Conservation (phyloP, 2,113 vertebrate species). For the Dipodomys stephensi region DNA sequence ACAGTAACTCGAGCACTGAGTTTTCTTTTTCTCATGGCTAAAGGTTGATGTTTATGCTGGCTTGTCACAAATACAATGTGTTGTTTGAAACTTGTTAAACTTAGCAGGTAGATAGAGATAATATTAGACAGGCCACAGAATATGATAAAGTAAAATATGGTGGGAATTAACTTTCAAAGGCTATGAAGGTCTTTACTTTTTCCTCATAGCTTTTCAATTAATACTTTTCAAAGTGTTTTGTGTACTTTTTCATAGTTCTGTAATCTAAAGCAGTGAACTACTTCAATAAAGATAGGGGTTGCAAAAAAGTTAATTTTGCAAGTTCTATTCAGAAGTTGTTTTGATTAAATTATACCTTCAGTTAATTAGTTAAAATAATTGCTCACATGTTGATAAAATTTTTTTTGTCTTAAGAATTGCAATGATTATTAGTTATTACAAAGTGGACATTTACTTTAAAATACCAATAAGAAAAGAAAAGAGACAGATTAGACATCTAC, state of each 20-base stretch:
- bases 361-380: neutral
- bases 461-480: slow-evolving; percentile 31
- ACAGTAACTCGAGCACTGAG: slow-evolving; percentile 62
- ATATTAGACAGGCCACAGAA: slow-evolving; percentile 82
- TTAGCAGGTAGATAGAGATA: slow-evolving; percentile 89
- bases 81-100: slow-evolving; percentile 90
- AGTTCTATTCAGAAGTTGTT: neutral
- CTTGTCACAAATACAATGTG: slow-evolving; percentile 90
- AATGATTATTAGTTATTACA: slow-evolving; percentile 1
- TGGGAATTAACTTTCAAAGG: slow-evolving; percentile 86
- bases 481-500: neutral
- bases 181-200: slow-evolving; percentile 76
- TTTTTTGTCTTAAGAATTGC: slow-evolving; percentile 9
- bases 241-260: slow-evolving; percentile 61
- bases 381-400: neutral
- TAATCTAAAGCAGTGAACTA: slow-evolving; percentile 14
- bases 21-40: slow-evolving; percentile 85
- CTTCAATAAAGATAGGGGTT: neutral
- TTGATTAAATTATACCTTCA: neutral
- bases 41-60: slow-evolving; percentile 88
- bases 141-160: slow-evolving; percentile 86
- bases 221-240: slow-evolving; percentile 62
- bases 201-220: slow-evolving; percentile 58
- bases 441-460: slow-evolving; percentile 10
- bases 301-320: neutral